phyloP scores from a whole-genome alignment of 2,113 vertebrate species.

The Eptesicus fuscus region DNA sequence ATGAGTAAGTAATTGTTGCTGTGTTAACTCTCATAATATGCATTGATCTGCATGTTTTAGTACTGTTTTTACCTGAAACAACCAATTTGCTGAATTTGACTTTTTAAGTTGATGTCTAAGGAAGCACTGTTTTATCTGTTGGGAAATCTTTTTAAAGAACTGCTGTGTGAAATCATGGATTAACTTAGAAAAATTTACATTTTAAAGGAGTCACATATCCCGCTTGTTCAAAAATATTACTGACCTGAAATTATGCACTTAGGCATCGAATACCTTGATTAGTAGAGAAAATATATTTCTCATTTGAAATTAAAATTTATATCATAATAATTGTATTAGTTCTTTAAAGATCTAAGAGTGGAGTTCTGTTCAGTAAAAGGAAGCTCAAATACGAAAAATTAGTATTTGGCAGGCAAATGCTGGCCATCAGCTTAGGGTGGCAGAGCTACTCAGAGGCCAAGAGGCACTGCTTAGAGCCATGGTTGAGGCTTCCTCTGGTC shows the following conservation, averaged over 20 bases:
- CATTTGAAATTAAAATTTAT: background rate
- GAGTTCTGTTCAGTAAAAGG: background rate
- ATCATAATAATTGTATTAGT: background rate
- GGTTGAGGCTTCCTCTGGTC: background rate
- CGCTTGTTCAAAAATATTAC: background rate
- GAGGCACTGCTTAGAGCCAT: background rate
- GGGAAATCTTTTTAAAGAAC: background rate
- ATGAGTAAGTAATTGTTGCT: slow-evolving; percentile 79
- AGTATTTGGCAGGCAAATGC: background rate
- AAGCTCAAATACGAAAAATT: background rate
- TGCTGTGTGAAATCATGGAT: background rate
- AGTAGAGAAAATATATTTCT: background rate
- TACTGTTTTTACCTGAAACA: background rate
- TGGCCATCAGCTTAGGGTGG: background rate
- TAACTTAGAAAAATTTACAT: background rate
- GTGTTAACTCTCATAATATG: slow-evolving; percentile 61
- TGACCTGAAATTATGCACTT: background rate
- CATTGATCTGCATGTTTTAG: background rate
- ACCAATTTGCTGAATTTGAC: background rate
- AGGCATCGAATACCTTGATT: background rate
- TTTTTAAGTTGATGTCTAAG: background rate
- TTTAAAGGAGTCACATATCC: background rate
- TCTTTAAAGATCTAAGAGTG: background rate
- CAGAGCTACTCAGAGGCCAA: no score
- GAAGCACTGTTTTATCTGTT: background rate